Evolutionary conservation across 2,113 vertebrate species (phyloP), one percentile per base, ranked within the genome.

Genomic region (Hippoglossus stenolepis): DNA sequence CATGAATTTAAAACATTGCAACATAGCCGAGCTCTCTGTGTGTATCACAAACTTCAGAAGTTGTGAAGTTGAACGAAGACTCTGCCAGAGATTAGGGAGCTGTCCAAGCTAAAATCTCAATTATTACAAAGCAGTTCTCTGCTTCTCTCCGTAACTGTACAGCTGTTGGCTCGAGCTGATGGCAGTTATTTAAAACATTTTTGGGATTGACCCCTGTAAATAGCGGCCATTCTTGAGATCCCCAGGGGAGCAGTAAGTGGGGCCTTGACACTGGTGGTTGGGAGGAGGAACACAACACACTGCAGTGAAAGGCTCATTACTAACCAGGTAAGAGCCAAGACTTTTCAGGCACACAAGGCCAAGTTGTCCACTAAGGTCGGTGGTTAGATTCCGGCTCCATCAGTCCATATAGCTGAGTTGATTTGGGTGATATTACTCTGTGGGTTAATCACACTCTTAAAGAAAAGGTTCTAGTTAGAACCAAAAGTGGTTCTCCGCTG

Each of bases 201-300:
- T 73, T 59, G 70, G 35, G 66, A 75, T 9, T 28, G 69, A 82
- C 75, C 62, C 65, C 45, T 56, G 15, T 75, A 68, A 85, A 82
- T n/a, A 26, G 66, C 51, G 53, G 28, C 58, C 73, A 71, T 84
- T 79, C 65, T 26, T 60, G 20, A 61, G 13, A 45, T 57, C 26
- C 75, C 49, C 74, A 13, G 18, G 59, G 63, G 79, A 75, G 24
- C 66, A 6, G 4, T 69, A 31, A 60, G 61, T 3, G n/a, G 9
- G 40, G 67, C 38, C 15, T 20, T 43, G 53, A 75, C 45, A 59
- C 24, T 17, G 21, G 54, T 45, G 56, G 47, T 79, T 59, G 51
- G n/a, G 56, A 59, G 49, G 26, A 64, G 49, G 63, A 74, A 49
- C 58, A 62, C 56, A 14, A n/a, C 15, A 21, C n/a, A 21, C 53